Base-by-base conservation (phyloP, 2,797 vertebrate genomes). In the Typhlichthys subterraneus region DNA sequence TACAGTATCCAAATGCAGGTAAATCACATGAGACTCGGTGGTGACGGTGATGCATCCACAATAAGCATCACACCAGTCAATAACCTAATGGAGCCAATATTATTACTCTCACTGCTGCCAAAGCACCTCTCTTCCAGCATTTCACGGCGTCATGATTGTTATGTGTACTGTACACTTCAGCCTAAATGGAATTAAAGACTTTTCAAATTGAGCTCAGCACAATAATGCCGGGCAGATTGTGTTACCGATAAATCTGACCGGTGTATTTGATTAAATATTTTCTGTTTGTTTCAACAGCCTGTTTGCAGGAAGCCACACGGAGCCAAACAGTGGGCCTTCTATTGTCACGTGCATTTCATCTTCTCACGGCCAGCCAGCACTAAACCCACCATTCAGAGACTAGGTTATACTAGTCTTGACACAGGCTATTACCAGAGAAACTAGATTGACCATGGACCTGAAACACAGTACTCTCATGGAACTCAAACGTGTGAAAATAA, bases 401-500 rank as follows among this genome's bases (percentile, higher is more conserved):
- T 15, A 61, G 65, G 73, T 76, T 83, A 75, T 83, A 85, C 83
- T 68, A 65, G 74, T 81, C 72, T 76, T 85, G 77, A 89, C 75
- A 85, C 60, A 79, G 84, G 83, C 69, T 61, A 85, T 87, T 84
- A 82, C 63, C 15, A 63, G 79, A 77, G 63, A 61, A 52, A 78
- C 38, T 61, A 73, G 62, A 75, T 68, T 67, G 79, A 76, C 70
- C 11, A 13, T 70, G 57, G 70, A 76, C 77, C 69, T 80, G 72
- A 78, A 85, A 89, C 77, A 82, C 64, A 63, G 61, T 60, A 57
- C 63, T 74, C 73, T 53, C 75, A 15, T 14, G 62, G 77, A 71
- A 79, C 9, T 83, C 63, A 87, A 72, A 87, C 72, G 80, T 84
- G 63, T 65, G 80, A 84, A 87, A 87, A 85, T 61, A 87, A 88